Evolutionary conservation across 2,888 invertebrate species (phyloP), one percentile per base, ranked within the genome.

Genomic region (Tetrapedia diversipes): DNA sequence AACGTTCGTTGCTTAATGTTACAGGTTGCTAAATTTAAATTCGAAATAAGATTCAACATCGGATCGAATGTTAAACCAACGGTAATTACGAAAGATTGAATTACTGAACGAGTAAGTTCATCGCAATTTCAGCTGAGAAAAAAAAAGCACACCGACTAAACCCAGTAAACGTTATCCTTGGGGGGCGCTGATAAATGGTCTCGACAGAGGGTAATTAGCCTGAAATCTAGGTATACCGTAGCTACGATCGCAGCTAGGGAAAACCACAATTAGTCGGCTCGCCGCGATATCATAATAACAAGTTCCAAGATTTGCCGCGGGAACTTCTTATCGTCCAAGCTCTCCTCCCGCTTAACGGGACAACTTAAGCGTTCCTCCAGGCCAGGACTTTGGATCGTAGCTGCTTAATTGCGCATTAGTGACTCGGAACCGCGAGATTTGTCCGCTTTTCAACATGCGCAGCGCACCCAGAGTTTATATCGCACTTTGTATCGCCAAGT

Each of bases 381-480:
- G 7, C 63, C 27, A 51, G 61, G 32, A 60, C 14, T 67, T 47
- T 43, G 53, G 66, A 34, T 76, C 80, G 67, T 57, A 75, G 70
- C 80, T 79, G 80, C 79, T 85, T 82, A 81, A 81, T 81, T 78
- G 73, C 77, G 82, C 84, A 69, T 86, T 83, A 85, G 79, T 19
- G 29, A 39, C 1, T 10, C 3, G 29, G 27, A 29, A 37, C 16
- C 8, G 51, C 6, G 6, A 22, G n/a, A 29, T 53, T 64, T 41
- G 22, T 29, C 22, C 4, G n/a, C n/a, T n/a, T n/a, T n/a, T n/a
- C n/a, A n/a, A n/a, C n/a, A n/a, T n/a, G n/a, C n/a, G n/a, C n/a
- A n/a, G n/a, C n/a, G n/a, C n/a, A n/a, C n/a, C n/a, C n/a, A n/a
- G n/a, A n/a, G n/a, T n/a, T n/a, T n/a, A n/a, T n/a, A n/a, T n/a